These are phyloP conservation scores for Brachyopa scutellaris DNA, from an alignment of 2,888 invertebrate species.

Conservation along the genomic window DNA sequence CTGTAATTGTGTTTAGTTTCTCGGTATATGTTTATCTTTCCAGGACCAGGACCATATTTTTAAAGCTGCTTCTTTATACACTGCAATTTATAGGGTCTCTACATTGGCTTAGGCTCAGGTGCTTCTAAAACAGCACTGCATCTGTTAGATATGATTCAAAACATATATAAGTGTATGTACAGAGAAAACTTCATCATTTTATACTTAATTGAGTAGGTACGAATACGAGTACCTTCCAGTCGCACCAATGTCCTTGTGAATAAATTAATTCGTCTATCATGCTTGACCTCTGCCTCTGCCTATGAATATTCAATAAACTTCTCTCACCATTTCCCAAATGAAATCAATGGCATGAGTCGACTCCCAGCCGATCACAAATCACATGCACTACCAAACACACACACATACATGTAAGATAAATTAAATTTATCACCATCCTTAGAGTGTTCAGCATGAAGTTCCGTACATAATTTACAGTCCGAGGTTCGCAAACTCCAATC, in stretches of 20 bases:
- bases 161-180: too few relatives aligned
- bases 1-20: too few relatives aligned
- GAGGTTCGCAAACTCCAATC: slow-evolving; percentile 15
- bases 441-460: not conserved
- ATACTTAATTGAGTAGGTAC: too few relatives aligned
- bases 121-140: too few relatives aligned
- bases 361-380: slow-evolving; percentile 29
- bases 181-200: too few relatives aligned
- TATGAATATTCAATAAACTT: slow-evolving; percentile 53
- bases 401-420: slow-evolving; percentile 20
- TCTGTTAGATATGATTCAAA: too few relatives aligned
- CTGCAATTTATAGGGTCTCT: too few relatives aligned
- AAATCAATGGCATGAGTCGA: slow-evolving; percentile 16
- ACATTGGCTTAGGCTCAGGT: too few relatives aligned
- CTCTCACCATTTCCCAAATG: slow-evolving; percentile 38
- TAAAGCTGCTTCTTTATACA: too few relatives aligned
- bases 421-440: slow-evolving; percentile 53
- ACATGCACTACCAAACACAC: not conserved
- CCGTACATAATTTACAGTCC: slow-evolving; percentile 30
- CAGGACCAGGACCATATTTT: too few relatives aligned
- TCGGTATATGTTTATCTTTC: too few relatives aligned
- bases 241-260: not conserved
- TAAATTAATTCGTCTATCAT: slow-evolving; percentile 30
- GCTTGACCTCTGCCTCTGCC: slow-evolving; percentile 27
- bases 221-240: too few relatives aligned